Evolutionary conservation across 2,888 invertebrate species (phyloP), one percentile per base, ranked within the genome.

Genomic region (Cosmia trapezina): DNA sequence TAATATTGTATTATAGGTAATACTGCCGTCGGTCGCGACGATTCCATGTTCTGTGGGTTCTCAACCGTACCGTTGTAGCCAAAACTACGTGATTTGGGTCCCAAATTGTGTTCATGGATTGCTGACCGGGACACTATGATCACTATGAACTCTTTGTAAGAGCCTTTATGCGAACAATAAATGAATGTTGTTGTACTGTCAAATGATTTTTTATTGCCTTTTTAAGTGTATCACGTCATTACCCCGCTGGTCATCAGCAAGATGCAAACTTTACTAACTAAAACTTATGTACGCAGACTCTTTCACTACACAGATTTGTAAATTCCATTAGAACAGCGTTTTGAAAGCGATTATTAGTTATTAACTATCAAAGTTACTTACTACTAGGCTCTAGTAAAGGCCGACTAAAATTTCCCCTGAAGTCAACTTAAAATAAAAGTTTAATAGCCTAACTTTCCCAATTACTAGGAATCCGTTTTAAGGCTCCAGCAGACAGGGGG

Each of bases 71-170:
- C 75, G 57, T 68, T 73, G 64, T 61, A 76, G 73, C 75, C 76
- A 66, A 83, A 79, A 80, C 80, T 76, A 89, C 89, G 89, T 88
- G 89, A 81, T 78, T 75, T 77, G 87, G 65, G 70, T 89, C 70
- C 86, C 82, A 87, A 28, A 89, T 80, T 65, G 75, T 37, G 56
- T 66, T 69, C 51, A 60, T 68, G 73, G 80, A 83, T 77, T 85
- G 82, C 81, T 81, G 83, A 83, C 84, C 76, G 75, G 62, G 73
- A 70, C 77, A 75, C 74, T 74, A 43, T 83, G 87, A 88, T 86
- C 86, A 84, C 43, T 49, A 22, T 33, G 49, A 74, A 84, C 80
- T 87, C 81, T 87, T n/a, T n/a, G n/a, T n/a, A n/a, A n/a, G n/a
- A n/a, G n/a, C n/a, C n/a, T n/a, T n/a, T n/a, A 28, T 28, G 28